Evolutionary conservation across 1,140 invertebrate genomes (phyloP).

Genomic region (Phocides pigmalion): DNA sequence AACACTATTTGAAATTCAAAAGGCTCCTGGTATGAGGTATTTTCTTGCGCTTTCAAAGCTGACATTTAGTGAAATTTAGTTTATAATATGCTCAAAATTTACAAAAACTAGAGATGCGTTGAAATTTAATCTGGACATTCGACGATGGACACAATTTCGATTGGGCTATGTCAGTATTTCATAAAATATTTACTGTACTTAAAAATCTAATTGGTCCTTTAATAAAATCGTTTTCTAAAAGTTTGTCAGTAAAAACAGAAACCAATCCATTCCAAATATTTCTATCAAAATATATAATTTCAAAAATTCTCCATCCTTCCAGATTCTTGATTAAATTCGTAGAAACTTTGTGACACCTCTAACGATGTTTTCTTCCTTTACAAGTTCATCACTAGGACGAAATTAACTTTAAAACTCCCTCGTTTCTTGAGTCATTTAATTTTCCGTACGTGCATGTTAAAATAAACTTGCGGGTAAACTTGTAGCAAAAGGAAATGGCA

Average conservation of each 20-base stretch:
- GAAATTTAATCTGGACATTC: no score
- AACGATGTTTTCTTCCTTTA: slow-evolving; percentile 61
- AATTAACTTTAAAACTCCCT: slow-evolving; percentile 56
- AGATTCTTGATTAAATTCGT: slow-evolving; percentile 44
- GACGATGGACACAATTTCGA: no score
- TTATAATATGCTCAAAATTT: no score
- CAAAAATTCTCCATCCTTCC: not conserved
- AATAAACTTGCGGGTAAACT: slow-evolving; percentile 9
- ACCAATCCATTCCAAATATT: not conserved
- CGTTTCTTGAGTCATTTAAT: slow-evolving; percentile 33
- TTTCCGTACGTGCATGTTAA: slow-evolving; percentile 16
- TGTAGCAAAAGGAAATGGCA: not conserved
- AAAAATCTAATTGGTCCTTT: no score
- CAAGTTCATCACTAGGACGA: slow-evolving; percentile 54
- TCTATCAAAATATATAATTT: not conserved
- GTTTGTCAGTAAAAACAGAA: not conserved
- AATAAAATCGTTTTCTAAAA: no score
- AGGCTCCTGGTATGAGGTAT: no score
- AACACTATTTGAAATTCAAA: no score
- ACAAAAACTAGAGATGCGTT: no score
- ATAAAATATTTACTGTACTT: no score
- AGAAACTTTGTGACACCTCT: slow-evolving; percentile 59
- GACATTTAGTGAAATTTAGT: no score
- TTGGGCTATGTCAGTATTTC: no score
- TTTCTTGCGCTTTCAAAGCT: no score